Percentiles rank a stretch among this genome's conserved stretches.
Conservation (phyloP, 2,113 vertebrate species). For the Petrocephalus zakoni region DNA sequence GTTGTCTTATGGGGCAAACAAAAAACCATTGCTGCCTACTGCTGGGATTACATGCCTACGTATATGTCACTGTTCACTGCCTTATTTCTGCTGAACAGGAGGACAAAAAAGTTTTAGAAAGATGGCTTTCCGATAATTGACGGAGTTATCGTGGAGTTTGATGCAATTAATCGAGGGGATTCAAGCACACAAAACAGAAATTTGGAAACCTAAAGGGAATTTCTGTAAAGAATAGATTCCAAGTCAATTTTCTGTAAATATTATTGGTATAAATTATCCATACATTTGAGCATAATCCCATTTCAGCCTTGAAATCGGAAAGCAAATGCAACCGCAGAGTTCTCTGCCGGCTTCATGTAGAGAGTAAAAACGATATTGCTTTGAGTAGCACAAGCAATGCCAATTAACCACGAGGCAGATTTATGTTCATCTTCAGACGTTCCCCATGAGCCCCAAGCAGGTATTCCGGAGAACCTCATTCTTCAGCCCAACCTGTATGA, state of each 20-base stretch:
- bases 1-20: slow-evolving; percentile 43
- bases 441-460: neutral
- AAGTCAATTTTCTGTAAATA: neutral
- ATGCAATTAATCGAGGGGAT: neutral
- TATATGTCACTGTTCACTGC: neutral
- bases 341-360: neutral
- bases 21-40: neutral
- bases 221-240: neutral
- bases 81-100: neutral
- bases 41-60: neutral
- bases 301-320: neutral
- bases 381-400: neutral
- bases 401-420: neutral
- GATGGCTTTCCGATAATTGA: neutral
- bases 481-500: neutral
- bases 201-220: neutral
- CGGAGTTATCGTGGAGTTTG: neutral
- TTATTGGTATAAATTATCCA: neutral
- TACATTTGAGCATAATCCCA: neutral
- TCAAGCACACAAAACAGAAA: neutral
- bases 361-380: neutral
- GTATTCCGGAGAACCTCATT: neutral
- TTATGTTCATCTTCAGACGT: neutral
- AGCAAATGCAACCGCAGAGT: neutral
- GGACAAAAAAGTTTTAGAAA: neutral